Base-by-base conservation (phyloP, 2,888 invertebrate genomes). In the Rapana venosa region DNA sequence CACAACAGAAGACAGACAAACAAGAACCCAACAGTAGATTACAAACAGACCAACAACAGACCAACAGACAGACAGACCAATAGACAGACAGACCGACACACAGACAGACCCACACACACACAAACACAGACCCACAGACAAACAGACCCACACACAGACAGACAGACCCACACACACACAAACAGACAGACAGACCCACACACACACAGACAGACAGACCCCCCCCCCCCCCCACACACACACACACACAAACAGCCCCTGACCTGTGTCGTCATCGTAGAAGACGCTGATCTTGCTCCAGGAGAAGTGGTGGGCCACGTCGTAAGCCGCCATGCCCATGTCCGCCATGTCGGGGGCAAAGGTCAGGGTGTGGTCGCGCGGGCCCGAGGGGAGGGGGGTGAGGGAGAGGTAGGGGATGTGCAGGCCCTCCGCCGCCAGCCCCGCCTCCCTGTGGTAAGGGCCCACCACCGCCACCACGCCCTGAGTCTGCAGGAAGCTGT, bases 201-300 rank as follows among this genome's bases (percentile, higher is more conserved):
- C 22, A 1, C 22, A 70, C 22, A 26, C 70, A 70, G 70, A 1
- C 22, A 70, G 6, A 22, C 22, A 26, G n/a, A n/a, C 47, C 47
- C 47, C 47, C 47, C 47, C 47, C 47, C 47, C 47, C 47, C 47
- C 47, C 8, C 47, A n/a, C n/a, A n/a, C 22, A 70, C 6, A 17
- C 26, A 17, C 6, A 70, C 6, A 70, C 6, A 22, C 70, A 2
- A 70, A 70, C 30, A 36, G 2, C 20, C 15, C 79, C 91, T 87
- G 91, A 94, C 95, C 95, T 91, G 89, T 92, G 32, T 93, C 92
- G 56, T 94, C 93, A 89, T 95, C 94, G 90, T 94, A 95, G 90
- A 95, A 95, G 20, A 95, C 92, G 87, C 94, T 94, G 83, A 94
- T 93, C 91, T 94, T 94, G 32, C 92, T 92, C 94, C 94, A 94